Base-by-base conservation (phyloP, 1,140 invertebrate species). In the Drosophila chauvacae region DNA sequence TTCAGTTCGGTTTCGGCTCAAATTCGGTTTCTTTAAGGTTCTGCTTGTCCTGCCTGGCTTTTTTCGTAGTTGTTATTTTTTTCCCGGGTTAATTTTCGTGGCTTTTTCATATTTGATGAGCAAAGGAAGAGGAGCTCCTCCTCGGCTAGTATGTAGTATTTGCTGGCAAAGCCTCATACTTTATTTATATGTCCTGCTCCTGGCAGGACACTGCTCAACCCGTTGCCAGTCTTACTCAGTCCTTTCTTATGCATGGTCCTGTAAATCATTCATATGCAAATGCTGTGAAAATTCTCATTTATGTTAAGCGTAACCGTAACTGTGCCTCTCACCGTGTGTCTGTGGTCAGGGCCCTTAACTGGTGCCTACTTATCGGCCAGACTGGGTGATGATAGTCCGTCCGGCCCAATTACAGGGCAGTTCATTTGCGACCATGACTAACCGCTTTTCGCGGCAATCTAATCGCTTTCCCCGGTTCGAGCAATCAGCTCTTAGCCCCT, bases 181-280 rank as follows among this genome's bases (percentile, higher is more conserved):
- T 77, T 81, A 75, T 81, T 78, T 75, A 80, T 65, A 48, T 66
- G 47, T 42, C 66, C 35, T 42, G 14, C 48, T 44, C n/a, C 30
- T 6, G 33, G 10, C 20, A 51, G 48, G 48, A 51, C n/a, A 18
- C 26, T 18, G 23, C 48, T 33, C 28, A 33, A 51, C 48, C 28
- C 26, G 16, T n/a, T 50, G 1, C 11, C 30, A 26, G 28, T 14
- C 9, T 10, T 4, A 13, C 13, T 14, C 13, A 4, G 47, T 35
- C 61, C 41, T 79, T 82, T 87, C 70, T 87, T 87, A 71, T 79
- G 79, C 64, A 63, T 77, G 60, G 47, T 57, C 50, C 53, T 48
- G 58, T 65, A 57, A 77, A 83, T 77, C 72, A 84, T 88, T 87
- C 83, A 77, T 88, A 88, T 87, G 84, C 84, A 88, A 87, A 88